Base-by-base conservation (phyloP, 2,888 invertebrate genomes). In the Molorchus minor region DNA sequence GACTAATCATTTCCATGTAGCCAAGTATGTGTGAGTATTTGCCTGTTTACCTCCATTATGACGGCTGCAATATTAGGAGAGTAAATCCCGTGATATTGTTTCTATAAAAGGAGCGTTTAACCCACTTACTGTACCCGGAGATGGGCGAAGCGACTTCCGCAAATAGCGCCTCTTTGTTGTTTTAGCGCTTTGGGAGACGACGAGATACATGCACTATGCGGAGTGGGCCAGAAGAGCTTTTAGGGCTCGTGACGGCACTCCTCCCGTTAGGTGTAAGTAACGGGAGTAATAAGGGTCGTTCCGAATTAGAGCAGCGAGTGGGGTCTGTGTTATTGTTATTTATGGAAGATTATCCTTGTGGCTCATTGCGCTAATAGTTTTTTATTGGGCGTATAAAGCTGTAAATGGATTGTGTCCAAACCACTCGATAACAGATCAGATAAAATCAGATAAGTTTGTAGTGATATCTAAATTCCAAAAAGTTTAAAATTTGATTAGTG, bases 1-100 rank as follows among this genome's bases (percentile, higher is more conserved):
- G 67, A 71, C 66, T 70, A 69, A 69, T 70, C 69, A 64, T 68
- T 65, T 59, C 62, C 64, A 41, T 41, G 51, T 44, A 20, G 35
- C 47, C 35, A 44, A 47, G 41, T 61, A n/a, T n/a, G 56, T 59
- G 51, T 55, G 53, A 58, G 52, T 55, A 56, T 56, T 58, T 52
- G 54, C 60, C 43, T 56, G 59, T 63, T 63, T 57, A 43, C 49
- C 51, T 33, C 44, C 20, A 44, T 35, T 57, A 57, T 25, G 45
- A 51, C 36, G 49, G 56, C 38, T 51, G 29, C 56, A 49, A 46
- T 56, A 58, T 43, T 49, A 51, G 47, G 12, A 12, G 51, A 52
- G 51, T 19, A 38, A 52, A 29, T 52, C 40, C 43, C 38, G 29
- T 25, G 19, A 30, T 45, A 44, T 59, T 59, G 53, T 59, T 49